Evolutionary conservation across 1,140 invertebrate genomes (phyloP).

Genomic region (Wiebesia pumilae): DNA sequence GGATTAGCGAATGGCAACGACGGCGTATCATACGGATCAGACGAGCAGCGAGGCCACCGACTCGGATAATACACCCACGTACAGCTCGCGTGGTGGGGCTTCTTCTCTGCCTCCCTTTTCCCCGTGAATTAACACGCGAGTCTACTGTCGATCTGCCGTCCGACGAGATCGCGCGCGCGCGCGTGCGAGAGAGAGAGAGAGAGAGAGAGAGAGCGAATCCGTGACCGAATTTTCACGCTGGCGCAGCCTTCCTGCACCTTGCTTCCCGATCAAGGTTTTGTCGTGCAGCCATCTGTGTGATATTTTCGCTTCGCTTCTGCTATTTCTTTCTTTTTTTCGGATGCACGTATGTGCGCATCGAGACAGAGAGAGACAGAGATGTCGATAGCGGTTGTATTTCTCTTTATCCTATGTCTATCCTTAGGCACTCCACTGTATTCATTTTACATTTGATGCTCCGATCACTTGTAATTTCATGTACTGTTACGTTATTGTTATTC

Average conservation of each 20-base stretch:
- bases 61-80: background rate
- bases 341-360: background rate
- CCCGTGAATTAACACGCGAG: background rate
- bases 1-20: background rate
- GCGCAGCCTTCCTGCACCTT: slow-evolving; percentile 22
- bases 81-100: slow-evolving; percentile 20
- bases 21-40: slow-evolving; percentile 30
- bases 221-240: slow-evolving; percentile 39
- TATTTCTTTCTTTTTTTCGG: background rate
- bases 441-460: no score
- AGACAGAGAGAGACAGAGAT: background rate
- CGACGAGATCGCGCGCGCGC: background rate
- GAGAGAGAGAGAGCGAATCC: slow-evolving; percentile 26
- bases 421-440: background rate
- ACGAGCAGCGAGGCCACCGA: slow-evolving; percentile 19
- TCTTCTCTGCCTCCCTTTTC: background rate
- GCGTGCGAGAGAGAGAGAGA: background rate
- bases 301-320: slow-evolving; percentile 31
- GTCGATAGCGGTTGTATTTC: background rate
- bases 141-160: background rate
- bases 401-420: background rate
- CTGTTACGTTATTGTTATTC: no score
- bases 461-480: no score
- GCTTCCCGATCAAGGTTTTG: slow-evolving; percentile 39
- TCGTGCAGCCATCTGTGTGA: background rate